Percentiles rank a stretch among this genome's conserved stretches.
phyloP scores from a whole-genome alignment of 2,888 invertebrate species.

The Bembecia ichneumoniformis region DNA sequence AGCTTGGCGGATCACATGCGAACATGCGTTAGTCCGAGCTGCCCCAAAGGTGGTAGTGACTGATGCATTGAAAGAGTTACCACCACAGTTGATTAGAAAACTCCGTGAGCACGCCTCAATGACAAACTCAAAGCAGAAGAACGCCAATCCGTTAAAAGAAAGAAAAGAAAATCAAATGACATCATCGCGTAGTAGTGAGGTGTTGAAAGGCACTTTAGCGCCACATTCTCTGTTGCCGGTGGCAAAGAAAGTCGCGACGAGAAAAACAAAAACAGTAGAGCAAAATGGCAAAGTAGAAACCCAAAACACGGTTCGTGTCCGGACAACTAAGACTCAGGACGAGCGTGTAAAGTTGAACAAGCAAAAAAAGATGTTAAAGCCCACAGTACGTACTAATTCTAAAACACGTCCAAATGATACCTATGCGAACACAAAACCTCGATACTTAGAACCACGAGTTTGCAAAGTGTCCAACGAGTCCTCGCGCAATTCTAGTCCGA shows the following conservation, averaged over 20 bases:
- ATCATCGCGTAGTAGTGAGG: slow-evolving; percentile 35
- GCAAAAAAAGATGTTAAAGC: slow-evolving; percentile 26
- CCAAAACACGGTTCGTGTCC: slow-evolving; percentile 32
- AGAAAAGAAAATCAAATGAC: slow-evolving; percentile 14
- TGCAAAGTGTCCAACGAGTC: slow-evolving; percentile 73
- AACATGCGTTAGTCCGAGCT: slow-evolving; percentile 39
- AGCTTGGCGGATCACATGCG: slow-evolving; percentile 43
- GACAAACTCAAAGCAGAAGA: slow-evolving; percentile 17
- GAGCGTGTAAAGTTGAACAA: slow-evolving; percentile 53
- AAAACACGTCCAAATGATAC: slow-evolving; percentile 8
- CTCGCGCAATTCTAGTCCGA: slow-evolving; percentile 79
- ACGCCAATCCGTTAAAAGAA: slow-evolving; percentile 13
- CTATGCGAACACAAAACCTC: slow-evolving; percentile 63
- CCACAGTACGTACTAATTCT: slow-evolving; percentile 15
- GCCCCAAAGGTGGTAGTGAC: slow-evolving; percentile 41
- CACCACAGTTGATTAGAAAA: slow-evolving; percentile 41
- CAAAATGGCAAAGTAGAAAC: slow-evolving; percentile 19
- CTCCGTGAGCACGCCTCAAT: slow-evolving; percentile 37
- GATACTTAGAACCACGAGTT: slow-evolving; percentile 74
- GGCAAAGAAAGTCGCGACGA: slow-evolving; percentile 1
- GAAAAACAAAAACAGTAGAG: background rate
- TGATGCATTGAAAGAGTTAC: slow-evolving; percentile 44
- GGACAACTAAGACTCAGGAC: slow-evolving; percentile 58
- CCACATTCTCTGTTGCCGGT: slow-evolving; percentile 41
- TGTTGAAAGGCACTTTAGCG: slow-evolving; percentile 45